phyloP scores from a whole-genome alignment of 2,797 vertebrate species.

The Sebastes oblongus region DNA sequence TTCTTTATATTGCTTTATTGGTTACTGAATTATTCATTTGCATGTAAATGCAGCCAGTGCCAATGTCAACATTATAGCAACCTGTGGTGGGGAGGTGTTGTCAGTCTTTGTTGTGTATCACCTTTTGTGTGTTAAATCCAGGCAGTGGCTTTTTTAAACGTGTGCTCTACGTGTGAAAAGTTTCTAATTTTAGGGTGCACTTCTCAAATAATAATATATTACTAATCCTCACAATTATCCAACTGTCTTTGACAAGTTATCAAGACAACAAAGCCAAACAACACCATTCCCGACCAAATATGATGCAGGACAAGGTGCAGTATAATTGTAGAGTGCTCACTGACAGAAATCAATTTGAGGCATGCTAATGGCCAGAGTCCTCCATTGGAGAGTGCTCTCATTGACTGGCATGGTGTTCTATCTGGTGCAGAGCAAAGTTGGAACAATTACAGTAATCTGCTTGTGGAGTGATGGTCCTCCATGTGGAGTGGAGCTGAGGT shows the following conservation, averaged over 20 bases:
- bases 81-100: not conserved
- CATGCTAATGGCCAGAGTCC: slow-evolving; percentile 59
- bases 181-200: not conserved
- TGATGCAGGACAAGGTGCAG: slow-evolving; percentile 32
- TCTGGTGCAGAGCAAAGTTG: slow-evolving; percentile 64
- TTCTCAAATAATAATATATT: slow-evolving; percentile 7
- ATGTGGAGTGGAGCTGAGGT: slow-evolving; percentile 57
- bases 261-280: slow-evolving; percentile 31
- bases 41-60: not conserved
- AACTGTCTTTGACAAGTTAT: slow-evolving; percentile 30
- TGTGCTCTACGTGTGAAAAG: not conserved
- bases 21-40: not conserved
- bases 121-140: not conserved
- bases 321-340: slow-evolving; percentile 50
- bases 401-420: slow-evolving; percentile 58
- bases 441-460: slow-evolving; percentile 74
- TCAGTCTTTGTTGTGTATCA: not conserved
- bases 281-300: slow-evolving; percentile 24
- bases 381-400: slow-evolving; percentile 63
- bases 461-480: slow-evolving; percentile 62
- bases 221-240: slow-evolving; percentile 7
- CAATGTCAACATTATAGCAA: not conserved
- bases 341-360: slow-evolving; percentile 67
- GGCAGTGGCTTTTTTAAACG: not conserved
- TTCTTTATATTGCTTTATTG: not conserved